A percentile compares a stretch with the other conserved stretches of the same genome.
These are phyloP conservation scores for Oncorhynchus clarkii DNA, from an alignment of 2,113 vertebrate genomes.

Conservation along the genomic window DNA sequence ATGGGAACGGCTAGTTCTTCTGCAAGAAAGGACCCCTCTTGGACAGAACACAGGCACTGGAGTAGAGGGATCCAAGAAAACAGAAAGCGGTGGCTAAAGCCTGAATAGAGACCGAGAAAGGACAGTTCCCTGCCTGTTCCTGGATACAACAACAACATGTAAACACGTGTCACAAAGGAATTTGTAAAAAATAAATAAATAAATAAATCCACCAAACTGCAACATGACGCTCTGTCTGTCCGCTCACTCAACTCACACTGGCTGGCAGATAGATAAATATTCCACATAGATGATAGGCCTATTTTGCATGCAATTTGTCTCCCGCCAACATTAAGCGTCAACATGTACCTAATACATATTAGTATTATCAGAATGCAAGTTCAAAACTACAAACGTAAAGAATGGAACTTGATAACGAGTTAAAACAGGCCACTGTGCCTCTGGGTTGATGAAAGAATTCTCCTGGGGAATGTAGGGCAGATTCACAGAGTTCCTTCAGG, in stretches of 20 bases:
- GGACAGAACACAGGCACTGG: not conserved
- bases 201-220: not conserved
- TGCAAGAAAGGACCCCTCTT: constrained; percentile 3
- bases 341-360: not conserved
- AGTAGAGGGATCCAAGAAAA: too few relatives aligned
- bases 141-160: too few relatives aligned
- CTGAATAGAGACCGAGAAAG: too few relatives aligned
- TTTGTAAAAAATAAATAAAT: too few relatives aligned
- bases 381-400: not conserved
- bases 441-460: not conserved
- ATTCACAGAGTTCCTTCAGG: not conserved
- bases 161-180: too few relatives aligned
- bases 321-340: too few relatives aligned
- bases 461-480: not conserved
- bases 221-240: not conserved
- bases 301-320: too few relatives aligned
- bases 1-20: constrained; percentile 15
- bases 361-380: not conserved
- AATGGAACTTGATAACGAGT: not conserved
- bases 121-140: too few relatives aligned
- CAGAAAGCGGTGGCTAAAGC: too few relatives aligned
- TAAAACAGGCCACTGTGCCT: not conserved
- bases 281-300: too few relatives aligned
- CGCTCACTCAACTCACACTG: constrained; percentile 39
- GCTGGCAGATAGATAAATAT: constrained; percentile 57